phyloP scores from a whole-genome alignment of 2,888 invertebrate genomes.

The Patella caerulea region DNA sequence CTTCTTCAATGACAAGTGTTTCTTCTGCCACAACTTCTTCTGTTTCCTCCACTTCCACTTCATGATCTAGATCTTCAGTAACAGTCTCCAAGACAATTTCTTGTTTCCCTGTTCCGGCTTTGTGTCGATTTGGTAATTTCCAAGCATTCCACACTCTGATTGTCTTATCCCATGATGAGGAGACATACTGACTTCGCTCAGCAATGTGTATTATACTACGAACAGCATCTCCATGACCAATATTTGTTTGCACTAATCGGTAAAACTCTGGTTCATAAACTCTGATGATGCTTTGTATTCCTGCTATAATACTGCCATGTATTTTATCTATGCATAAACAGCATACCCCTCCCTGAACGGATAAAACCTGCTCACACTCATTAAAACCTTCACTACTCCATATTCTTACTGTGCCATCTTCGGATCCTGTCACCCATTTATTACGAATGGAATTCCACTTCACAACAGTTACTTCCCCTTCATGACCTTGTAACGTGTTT shows the following conservation, averaged over 20 bases:
- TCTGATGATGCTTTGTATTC: slow-evolving; percentile 66
- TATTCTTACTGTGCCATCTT: slow-evolving; percentile 69
- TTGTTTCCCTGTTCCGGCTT: background rate
- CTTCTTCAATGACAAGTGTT: slow-evolving; percentile 10
- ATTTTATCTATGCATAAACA: slow-evolving; percentile 65
- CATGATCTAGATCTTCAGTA: background rate
- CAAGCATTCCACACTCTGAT: slow-evolving; percentile 71
- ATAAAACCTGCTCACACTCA: slow-evolving; percentile 67
- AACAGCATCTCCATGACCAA: slow-evolving; percentile 68
- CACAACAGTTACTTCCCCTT: slow-evolving; percentile 67
- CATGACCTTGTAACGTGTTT: slow-evolving; percentile 70
- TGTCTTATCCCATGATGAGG: slow-evolving; percentile 69
- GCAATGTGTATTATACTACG: slow-evolving; percentile 68
- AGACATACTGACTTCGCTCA: slow-evolving; percentile 70
- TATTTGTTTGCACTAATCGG: slow-evolving; percentile 68
- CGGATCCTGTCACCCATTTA: slow-evolving; percentile 71
- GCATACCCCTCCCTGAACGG: slow-evolving; percentile 60
- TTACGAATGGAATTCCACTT: slow-evolving; percentile 61
- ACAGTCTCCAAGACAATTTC: background rate
- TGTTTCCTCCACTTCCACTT: background rate
- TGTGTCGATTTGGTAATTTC: slow-evolving; percentile 51
- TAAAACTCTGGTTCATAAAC: slow-evolving; percentile 68
- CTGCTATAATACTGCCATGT: slow-evolving; percentile 67
- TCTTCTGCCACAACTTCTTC: background rate
- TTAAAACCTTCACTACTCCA: slow-evolving; percentile 69